Base-by-base conservation (phyloP, 35 echinoderm and acorn worm genomes). In the Lytechinus variegatus region DNA sequence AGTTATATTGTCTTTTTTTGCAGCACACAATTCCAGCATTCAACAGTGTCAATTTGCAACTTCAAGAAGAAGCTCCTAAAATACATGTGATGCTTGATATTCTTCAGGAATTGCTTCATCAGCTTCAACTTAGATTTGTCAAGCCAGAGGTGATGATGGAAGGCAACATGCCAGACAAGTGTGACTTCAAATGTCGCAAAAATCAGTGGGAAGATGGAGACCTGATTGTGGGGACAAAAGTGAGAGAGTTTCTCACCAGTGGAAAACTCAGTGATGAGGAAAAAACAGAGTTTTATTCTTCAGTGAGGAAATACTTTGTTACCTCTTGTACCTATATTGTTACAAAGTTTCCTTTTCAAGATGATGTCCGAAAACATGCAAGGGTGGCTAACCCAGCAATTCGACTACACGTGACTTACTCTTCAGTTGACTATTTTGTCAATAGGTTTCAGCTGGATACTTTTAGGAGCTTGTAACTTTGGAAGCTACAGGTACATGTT, bases 401-500 rank as follows among this genome's bases (percentile, higher is more conserved):
- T 27, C 28, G 93, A 79, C 27, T 92, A 71, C 92, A 96, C 55
- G 91, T 96, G 53, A 87, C 56, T 7, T 93, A 91, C 87, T 96
- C 94, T 27, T 95, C 97, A 27, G 66, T 98, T 61, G 52, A 92
- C 51, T 97, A 95, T 89, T 97, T 97, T 98, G 96, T 95, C 8
- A 95, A 97, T 58, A 94, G 95, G 10, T 98, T 98, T 87, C 61
- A 97, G 12, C 91, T 95, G 93, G 52, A 89, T 53, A 89, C 52
- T 89, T 44, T 44, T 27, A 44, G 87, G 11, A 89, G 87, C 52
- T 53, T 44, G 16, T 44, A 89, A 29, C 27, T 44, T 89, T 44
- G 87, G 4, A 89, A 89, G 52, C 52, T 29, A 89, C 87, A 89
- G 52, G 11, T 29, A 89, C 87, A 89, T 89, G 87, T 44, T 44